phyloP scores from a whole-genome alignment of 2,113 vertebrate species.

The Sinocyclocheilus anshuiensis region DNA sequence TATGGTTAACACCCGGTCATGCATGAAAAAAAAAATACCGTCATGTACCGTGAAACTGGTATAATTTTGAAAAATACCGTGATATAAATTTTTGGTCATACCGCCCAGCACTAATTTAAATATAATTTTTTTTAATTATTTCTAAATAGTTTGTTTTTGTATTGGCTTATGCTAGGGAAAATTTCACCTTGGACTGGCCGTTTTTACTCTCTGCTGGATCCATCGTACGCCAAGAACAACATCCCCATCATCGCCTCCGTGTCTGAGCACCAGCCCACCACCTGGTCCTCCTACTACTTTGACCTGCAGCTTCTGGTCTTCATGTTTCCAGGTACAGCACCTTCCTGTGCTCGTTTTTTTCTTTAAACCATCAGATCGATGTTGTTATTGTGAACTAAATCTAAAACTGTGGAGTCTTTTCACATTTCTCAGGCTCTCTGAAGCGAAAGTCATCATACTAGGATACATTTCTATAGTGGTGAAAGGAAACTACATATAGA shows the following conservation, averaged over 20 bases:
- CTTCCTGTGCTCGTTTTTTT: background rate
- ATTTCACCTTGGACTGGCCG: slow-evolving; percentile 98
- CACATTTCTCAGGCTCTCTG: too few relatives aligned
- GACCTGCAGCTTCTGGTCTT: slow-evolving; percentile 98
- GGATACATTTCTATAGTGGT: too few relatives aligned
- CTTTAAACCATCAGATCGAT: background rate
- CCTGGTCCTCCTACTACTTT: slow-evolving; percentile 99
- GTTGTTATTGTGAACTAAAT: background rate
- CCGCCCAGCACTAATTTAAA: background rate
- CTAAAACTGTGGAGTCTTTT: too few relatives aligned
- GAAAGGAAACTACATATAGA: too few relatives aligned
- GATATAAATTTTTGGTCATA: too few relatives aligned
- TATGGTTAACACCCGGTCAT: too few relatives aligned
- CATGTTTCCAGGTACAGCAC: slow-evolving; percentile 90
- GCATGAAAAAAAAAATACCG: too few relatives aligned
- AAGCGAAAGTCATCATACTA: too few relatives aligned
- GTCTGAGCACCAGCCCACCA: slow-evolving; percentile 98
- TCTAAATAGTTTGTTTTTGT: background rate
- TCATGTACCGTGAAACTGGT: too few relatives aligned
- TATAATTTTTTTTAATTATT: background rate
- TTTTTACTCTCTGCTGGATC: slow-evolving; percentile 96
- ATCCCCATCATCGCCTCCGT: slow-evolving; percentile 98
- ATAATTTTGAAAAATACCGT: too few relatives aligned
- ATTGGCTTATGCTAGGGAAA: slow-evolving; percentile 78
- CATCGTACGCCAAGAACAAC: slow-evolving; percentile 98